phyloP scores from a whole-genome alignment of 2,113 vertebrate species.

The Alaudala cheleensis region DNA sequence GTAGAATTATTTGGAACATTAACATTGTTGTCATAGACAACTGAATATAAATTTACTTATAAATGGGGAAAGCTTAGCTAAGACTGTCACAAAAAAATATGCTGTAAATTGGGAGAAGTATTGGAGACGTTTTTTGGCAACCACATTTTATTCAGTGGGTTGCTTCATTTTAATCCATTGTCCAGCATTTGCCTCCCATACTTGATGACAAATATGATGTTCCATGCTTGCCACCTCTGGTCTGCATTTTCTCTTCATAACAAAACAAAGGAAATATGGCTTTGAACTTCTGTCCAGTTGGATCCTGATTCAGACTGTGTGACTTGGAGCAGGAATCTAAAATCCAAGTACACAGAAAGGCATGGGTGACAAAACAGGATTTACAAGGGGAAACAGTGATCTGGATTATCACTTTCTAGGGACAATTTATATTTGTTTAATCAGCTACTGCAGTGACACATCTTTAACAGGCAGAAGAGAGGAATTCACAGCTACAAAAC shows the following conservation, averaged over 20 bases:
- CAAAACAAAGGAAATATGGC: not conserved
- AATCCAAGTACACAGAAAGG: not conserved
- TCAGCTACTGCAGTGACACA: not conserved
- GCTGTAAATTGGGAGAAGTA: not conserved
- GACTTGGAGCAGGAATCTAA: not conserved
- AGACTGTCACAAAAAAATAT: not conserved
- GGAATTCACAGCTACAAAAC: not conserved
- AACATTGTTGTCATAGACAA: not conserved
- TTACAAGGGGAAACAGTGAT: not conserved
- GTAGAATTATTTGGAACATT: not conserved
- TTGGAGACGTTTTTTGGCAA: not conserved
- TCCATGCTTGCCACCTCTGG: not conserved
- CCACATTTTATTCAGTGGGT: not conserved
- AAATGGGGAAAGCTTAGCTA: not conserved
- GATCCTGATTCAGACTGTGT: not conserved
- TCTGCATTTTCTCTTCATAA: not conserved
- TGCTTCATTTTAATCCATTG: not conserved
- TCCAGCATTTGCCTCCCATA: not conserved
- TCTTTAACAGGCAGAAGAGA: not conserved
- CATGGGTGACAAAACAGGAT: not conserved
- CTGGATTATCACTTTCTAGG: slow-evolving; percentile 11
- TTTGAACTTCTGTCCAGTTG: not conserved
- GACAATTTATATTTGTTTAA: not conserved
- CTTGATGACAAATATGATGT: not conserved
- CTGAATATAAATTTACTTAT: not conserved